Conservation (phyloP, 35 echinoderm and acorn worm species). For the Anneissia japonica region DNA sequence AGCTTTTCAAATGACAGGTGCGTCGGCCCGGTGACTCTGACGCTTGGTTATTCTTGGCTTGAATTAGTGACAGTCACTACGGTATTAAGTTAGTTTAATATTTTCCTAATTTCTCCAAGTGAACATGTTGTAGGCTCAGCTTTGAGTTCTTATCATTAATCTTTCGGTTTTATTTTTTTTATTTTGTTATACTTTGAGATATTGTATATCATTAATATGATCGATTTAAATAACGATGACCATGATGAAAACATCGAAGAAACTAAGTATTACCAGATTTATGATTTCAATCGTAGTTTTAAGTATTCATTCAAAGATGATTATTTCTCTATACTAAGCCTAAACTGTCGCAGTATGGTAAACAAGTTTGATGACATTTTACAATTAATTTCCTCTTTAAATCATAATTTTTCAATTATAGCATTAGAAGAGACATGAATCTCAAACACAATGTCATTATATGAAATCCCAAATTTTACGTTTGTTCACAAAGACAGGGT, state of each 20-base stretch:
- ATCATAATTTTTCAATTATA: neutral
- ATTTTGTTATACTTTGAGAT: too few relatives aligned
- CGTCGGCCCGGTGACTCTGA: too few relatives aligned
- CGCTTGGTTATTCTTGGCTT: too few relatives aligned
- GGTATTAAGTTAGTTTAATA: too few relatives aligned
- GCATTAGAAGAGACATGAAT: neutral
- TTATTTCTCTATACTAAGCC: neutral
- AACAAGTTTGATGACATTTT: neutral
- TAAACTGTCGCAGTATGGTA: neutral
- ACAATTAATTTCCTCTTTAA: neutral
- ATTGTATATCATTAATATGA: neutral
- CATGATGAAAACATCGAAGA: neutral
- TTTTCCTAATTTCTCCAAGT: too few relatives aligned
- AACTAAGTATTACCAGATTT: neutral
- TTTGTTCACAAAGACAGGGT: neutral
- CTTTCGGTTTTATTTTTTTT: too few relatives aligned
- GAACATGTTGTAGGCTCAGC: too few relatives aligned
- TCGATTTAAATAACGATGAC: neutral
- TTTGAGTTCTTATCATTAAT: too few relatives aligned
- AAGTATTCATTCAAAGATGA: neutral
- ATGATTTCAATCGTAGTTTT: neutral
- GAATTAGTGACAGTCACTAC: too few relatives aligned
- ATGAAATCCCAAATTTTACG: neutral
- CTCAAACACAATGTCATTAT: neutral
- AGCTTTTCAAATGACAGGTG: too few relatives aligned